These are phyloP conservation scores for Gymnocypris eckloni DNA, from an alignment of 2,797 vertebrate genomes.

Conservation along the genomic window DNA sequence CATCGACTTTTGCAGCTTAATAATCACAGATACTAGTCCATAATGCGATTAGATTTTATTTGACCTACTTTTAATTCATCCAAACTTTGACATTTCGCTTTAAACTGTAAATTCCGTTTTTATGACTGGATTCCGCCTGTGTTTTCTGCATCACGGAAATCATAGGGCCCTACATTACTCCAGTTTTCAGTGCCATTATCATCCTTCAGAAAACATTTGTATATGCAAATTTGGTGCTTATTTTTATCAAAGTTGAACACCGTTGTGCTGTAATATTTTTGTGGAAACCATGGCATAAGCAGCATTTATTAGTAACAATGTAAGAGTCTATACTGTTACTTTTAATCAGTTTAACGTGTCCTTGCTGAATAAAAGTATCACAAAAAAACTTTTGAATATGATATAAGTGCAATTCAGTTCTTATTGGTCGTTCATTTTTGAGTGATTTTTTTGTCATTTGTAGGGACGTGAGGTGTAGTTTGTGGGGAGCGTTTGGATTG, in stretches of 20 bases:
- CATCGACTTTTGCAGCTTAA: too few species aligned
- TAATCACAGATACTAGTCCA: too few species aligned
- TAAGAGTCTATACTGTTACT: neutral
- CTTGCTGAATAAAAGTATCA: neutral
- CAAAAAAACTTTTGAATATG: neutral
- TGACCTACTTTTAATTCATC: too few species aligned
- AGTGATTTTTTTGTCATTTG: neutral
- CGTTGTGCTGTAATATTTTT: neutral
- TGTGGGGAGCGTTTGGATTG: neutral
- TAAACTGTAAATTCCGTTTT: too few species aligned
- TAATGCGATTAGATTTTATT: too few species aligned
- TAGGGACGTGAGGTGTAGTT: neutral
- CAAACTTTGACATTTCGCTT: too few species aligned
- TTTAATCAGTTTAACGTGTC: neutral
- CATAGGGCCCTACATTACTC: neutral
- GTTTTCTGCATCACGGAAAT: too few species aligned
- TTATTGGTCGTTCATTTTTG: neutral
- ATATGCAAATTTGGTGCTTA: neutral
- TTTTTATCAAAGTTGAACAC: neutral
- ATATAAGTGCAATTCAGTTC: neutral
- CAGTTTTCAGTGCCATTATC: neutral
- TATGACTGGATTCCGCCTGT: too few species aligned
- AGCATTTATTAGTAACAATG: too few species aligned
- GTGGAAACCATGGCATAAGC: neutral
- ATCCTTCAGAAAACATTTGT: neutral